Evolutionary conservation across 1,140 invertebrate species (phyloP).

Genomic region (Plectus sambesii): DNA sequence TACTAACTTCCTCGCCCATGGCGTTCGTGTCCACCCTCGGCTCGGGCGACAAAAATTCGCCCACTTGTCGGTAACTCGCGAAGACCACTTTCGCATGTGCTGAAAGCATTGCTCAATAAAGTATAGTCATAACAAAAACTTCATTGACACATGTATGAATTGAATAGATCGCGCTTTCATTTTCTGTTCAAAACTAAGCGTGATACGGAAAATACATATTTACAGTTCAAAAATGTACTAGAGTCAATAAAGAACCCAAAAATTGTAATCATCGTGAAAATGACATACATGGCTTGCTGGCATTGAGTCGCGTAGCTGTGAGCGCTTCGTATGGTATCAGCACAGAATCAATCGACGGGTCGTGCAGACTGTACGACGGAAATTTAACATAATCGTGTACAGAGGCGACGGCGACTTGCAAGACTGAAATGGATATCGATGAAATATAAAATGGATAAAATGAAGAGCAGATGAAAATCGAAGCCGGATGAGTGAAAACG

Average conservation of each 20-base stretch:
- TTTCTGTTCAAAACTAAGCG: conserved; percentile 1
- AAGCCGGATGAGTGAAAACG: no score
- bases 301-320: neutral
- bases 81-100: neutral
- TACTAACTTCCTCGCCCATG: no score
- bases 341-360: conserved; percentile 4
- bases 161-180: neutral
- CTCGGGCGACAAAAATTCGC: neutral
- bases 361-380: conserved; percentile 7
- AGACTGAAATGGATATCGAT: no score
- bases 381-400: conserved; percentile 10
- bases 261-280: conserved; percentile 7
- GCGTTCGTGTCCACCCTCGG: no score
- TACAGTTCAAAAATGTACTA: conserved; percentile 7
- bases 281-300: no score
- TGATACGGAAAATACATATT: neutral
- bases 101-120: conserved; percentile 5
- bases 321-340: conserved; percentile 3
- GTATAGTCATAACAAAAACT: no score
- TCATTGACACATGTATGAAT: no score
- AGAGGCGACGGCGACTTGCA: conserved; percentile 4
- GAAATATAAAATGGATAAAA: no score
- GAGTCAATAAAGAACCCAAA: neutral
- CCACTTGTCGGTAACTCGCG: neutral
- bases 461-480: no score